phyloP scores from a whole-genome alignment of 92 coral and sea anemone genomes.

The Meandrina meandrites region DNA sequence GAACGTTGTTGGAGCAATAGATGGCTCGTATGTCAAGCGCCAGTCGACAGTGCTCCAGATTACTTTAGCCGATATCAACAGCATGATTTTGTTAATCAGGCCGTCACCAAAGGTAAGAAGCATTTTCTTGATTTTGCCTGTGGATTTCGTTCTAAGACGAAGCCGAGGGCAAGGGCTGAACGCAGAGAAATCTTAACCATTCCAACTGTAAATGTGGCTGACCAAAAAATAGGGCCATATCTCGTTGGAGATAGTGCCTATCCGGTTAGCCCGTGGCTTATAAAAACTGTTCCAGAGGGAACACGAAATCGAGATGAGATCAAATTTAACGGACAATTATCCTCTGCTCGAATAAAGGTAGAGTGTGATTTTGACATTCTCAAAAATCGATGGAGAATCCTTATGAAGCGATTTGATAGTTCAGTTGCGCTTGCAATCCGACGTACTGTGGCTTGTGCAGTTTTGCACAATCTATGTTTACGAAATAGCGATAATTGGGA shows the following conservation, averaged over 20 bases:
- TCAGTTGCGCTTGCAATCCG: slow-evolving; percentile 36
- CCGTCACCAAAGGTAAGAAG: slow-evolving; percentile 24
- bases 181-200: slow-evolving; percentile 42
- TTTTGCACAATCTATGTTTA: slow-evolving; percentile 50
- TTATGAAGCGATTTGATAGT: slow-evolving; percentile 46
- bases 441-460: slow-evolving; percentile 52
- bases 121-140: slow-evolving; percentile 35
- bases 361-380: slow-evolving; percentile 53
- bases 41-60: slow-evolving; percentile 51
- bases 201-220: slow-evolving; percentile 29
- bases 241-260: slow-evolving; percentile 60
- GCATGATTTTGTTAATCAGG: slow-evolving; percentile 1
- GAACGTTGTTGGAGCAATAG: slow-evolving; percentile 52
- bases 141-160: slow-evolving; percentile 36
- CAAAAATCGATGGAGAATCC: slow-evolving; percentile 52
- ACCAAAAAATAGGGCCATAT: slow-evolving; percentile 48
- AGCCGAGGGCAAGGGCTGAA: slow-evolving; percentile 41
- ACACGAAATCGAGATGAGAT: slow-evolving; percentile 48
- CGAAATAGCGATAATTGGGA: slow-evolving; percentile 52
- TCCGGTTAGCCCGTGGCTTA: slow-evolving; percentile 50
- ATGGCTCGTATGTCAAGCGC: slow-evolving; percentile 50
- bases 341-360: no score
- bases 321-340: slow-evolving; percentile 45
- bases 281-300: slow-evolving; percentile 52
- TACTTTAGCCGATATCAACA: slow-evolving; percentile 43